Evolutionary conservation across 2,113 vertebrate genomes (phyloP).

Genomic region (Tylochromis polylepis): DNA sequence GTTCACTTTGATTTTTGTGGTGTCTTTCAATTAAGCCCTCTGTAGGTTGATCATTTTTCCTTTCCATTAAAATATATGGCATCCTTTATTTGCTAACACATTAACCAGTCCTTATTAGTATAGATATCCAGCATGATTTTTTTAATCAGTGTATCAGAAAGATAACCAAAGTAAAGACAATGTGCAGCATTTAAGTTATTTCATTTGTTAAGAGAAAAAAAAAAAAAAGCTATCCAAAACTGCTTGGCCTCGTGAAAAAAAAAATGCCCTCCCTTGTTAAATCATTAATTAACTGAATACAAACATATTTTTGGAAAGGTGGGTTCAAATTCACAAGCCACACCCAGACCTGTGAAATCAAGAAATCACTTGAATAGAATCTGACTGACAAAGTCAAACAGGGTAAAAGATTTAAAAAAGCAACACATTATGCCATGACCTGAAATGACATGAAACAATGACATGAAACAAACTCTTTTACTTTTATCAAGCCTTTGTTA

Average conservation of each 20-base stretch:
- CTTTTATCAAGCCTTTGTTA: background rate
- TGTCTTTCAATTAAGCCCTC: background rate
- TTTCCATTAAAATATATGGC: background rate
- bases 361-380: background rate
- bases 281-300: background rate
- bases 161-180: background rate
- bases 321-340: accelerated
- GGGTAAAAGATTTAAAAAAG: accelerated
- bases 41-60: accelerated
- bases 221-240: accelerated
- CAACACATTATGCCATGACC: accelerated
- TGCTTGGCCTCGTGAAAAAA: background rate
- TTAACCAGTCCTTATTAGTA: background rate
- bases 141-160: background rate
- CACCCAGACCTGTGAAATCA: accelerated
- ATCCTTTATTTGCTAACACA: background rate
- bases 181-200: background rate
- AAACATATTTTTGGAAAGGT: accelerated
- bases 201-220: background rate
- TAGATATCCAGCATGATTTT: background rate
- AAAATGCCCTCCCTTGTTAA: background rate
- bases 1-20: background rate
- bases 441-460: no score
- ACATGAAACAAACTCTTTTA: no score
- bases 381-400: background rate